phyloP scores from a whole-genome alignment of 2,113 vertebrate genomes.

The western clawed frog (Xenopus tropicalis) region UCB_Xtro_10.0 CM004449.2:102496501-102497000 shows the following conservation, averaged over 20 bases:
- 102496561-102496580: slow-evolving; percentile 55
- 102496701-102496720: slow-evolving; percentile 69
- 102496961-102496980: slow-evolving; percentile 34
- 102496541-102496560: slow-evolving; percentile 51
- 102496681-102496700: slow-evolving; percentile 80
- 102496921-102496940: slow-evolving; percentile 57
- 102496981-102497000: slow-evolving; percentile 32
- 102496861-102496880: slow-evolving; percentile 78
- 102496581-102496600: slow-evolving; percentile 53
- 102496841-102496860: slow-evolving; percentile 82
- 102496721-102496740: slow-evolving; percentile 67
- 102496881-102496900: slow-evolving; percentile 73
- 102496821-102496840: slow-evolving; percentile 76
- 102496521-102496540: slow-evolving; percentile 36
- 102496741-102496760: slow-evolving; percentile 61
- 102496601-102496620: slow-evolving; percentile 71
- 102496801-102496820: slow-evolving; percentile 82
- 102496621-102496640: slow-evolving; percentile 70
- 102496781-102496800: slow-evolving; percentile 77
- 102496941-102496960: slow-evolving; percentile 29
- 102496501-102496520: neutral
- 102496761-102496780: slow-evolving; percentile 73
- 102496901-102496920: slow-evolving; percentile 73
- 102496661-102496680: slow-evolving; percentile 68
- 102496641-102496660: slow-evolving; percentile 51